Percentiles rank a stretch among this genome's conserved stretches.
Conservation (phyloP, 2,113 vertebrate genomes). For the Chionis minor region DNA sequence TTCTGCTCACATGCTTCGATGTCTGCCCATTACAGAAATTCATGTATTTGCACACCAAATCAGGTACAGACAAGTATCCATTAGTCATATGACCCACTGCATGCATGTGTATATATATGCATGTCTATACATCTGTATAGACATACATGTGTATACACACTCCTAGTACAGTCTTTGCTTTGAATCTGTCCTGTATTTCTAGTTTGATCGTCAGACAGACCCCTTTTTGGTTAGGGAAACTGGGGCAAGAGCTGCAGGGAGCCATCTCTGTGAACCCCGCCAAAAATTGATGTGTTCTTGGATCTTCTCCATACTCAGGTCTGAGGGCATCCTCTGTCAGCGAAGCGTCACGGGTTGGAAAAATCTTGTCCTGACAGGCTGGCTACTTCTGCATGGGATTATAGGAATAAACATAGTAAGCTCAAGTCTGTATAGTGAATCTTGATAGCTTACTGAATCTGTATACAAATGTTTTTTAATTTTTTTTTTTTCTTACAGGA, state of each 20-base stretch:
- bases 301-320: neutral
- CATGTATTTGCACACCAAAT: neutral
- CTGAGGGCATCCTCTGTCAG: neutral
- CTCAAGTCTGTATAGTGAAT: neutral
- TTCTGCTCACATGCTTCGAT: neutral
- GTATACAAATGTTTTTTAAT: neutral
- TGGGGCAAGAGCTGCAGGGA: neutral
- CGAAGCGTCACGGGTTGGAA: rapidly evolving
- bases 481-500: conserved; percentile 50
- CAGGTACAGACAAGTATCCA: neutral
- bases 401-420: neutral
- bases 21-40: neutral
- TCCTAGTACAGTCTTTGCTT: neutral
- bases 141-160: rapidly evolving
- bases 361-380: neutral
- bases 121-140: neutral
- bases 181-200: neutral
- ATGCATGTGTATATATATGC: neutral
- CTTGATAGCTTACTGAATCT: neutral
- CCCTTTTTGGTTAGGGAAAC: neutral
- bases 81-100: neutral
- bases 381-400: neutral
- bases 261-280: neutral
- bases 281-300: neutral
- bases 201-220: neutral